These are phyloP conservation scores for Sylvicola cinctus DNA, from an alignment of 2,888 invertebrate genomes.

Conservation along the genomic window DNA sequence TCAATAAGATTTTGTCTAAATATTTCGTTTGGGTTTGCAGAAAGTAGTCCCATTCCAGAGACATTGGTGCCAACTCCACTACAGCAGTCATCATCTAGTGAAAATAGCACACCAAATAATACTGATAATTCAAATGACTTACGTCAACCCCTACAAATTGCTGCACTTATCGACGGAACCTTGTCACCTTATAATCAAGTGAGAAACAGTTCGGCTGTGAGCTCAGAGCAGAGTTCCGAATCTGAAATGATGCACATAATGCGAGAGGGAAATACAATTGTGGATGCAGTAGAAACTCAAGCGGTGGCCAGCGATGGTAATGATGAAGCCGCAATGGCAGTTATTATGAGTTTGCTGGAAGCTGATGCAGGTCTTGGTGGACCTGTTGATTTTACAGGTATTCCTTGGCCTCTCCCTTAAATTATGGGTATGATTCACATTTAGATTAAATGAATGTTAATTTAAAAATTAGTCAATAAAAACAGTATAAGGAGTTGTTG, in stretches of 20 bases:
- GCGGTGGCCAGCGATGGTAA: conserved; percentile 43
- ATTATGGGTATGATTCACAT: not conserved
- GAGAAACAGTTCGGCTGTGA: conserved; percentile 15
- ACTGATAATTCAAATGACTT: no score
- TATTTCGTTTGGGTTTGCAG: conserved; percentile 3
- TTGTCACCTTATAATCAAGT: conserved; percentile 12
- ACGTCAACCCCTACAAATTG: no score
- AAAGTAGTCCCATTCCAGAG: conserved; percentile 9
- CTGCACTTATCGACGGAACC: conserved; percentile 8
- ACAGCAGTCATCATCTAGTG: not conserved
- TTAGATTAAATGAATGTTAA: not conserved
- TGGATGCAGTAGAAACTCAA: conserved; percentile 12
- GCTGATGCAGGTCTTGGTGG: conserved; percentile 78
- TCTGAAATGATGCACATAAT: conserved; percentile 38
- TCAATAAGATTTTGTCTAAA: not conserved
- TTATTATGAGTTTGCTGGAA: conserved; percentile 76
- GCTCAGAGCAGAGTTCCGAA: conserved; percentile 12
- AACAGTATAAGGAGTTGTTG: no score
- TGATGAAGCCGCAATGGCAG: conserved; percentile 81
- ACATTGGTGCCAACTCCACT: not conserved
- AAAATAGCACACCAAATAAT: conserved; percentile 6
- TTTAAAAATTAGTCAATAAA: not conserved
- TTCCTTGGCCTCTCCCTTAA: conserved; percentile 41
- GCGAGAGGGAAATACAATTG: conserved; percentile 21
- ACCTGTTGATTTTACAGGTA: conserved; percentile 65